Evolutionary conservation across 1,140 invertebrate species (phyloP).

Genomic region (Orchesella cincta): DNA sequence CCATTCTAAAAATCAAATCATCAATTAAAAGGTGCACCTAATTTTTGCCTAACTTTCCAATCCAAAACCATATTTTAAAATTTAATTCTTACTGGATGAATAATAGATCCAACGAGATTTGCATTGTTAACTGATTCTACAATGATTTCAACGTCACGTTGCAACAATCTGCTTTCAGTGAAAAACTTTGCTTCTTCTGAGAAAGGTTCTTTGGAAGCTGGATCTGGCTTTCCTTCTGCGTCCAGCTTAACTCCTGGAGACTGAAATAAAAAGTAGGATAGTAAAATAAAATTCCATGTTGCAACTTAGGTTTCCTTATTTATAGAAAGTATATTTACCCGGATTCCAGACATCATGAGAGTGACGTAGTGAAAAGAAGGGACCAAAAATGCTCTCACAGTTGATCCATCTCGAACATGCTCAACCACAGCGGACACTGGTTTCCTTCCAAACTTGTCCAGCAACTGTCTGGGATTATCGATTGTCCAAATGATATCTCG

Average conservation of each 20-base stretch:
- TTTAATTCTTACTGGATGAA: conserved; percentile 75
- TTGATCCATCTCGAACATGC: conserved; percentile 94
- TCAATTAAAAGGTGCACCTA: conserved; percentile 12
- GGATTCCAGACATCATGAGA: conserved; percentile 90
- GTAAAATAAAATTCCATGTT: background rate
- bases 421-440: conserved; percentile 87
- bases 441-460: conserved; percentile 77
- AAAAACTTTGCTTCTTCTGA: conserved; percentile 86
- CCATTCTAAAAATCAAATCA: conserved; percentile 63
- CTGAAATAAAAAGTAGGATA: conserved; percentile 54
- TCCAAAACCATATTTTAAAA: conserved; percentile 3
- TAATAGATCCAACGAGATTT: conserved; percentile 86
- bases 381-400: conserved; percentile 82
- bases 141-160: conserved; percentile 89
- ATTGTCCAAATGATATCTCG: conserved; percentile 84
- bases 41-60: conserved; percentile 19
- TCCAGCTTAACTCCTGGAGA: conserved; percentile 75
- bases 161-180: conserved; percentile 85
- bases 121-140: conserved; percentile 85
- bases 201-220: conserved; percentile 63
- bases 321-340: conserved; percentile 58
- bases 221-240: conserved; percentile 67
- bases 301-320: background rate
- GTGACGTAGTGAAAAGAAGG: conserved; percentile 88
- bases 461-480: conserved; percentile 78